Evolutionary conservation across 2,888 invertebrate genomes (phyloP).

Genomic region (Amphipyra tragopoginis): DNA sequence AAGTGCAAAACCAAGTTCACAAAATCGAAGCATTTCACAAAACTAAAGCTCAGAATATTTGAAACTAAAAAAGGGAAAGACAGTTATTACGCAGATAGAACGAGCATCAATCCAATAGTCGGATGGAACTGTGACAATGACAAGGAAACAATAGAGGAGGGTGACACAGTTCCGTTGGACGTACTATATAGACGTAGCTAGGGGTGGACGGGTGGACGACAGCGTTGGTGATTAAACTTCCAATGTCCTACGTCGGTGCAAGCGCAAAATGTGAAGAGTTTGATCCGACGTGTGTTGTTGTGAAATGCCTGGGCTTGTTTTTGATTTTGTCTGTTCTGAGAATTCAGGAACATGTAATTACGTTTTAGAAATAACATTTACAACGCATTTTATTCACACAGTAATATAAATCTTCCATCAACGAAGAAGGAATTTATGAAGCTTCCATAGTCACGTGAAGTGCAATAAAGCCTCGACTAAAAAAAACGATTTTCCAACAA

Average conservation of each 20-base stretch:
- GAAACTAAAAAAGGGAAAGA: constrained; percentile 17
- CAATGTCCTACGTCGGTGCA: constrained; percentile 29
- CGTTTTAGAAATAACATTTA: too few relatives aligned
- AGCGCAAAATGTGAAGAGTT: constrained; percentile 36
- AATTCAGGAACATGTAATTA: not conserved
- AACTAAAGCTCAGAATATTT: not conserved
- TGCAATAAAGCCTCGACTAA: too few relatives aligned
- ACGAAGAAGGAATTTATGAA: too few relatives aligned
- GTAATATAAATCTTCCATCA: too few relatives aligned
- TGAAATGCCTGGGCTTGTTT: constrained; percentile 7
- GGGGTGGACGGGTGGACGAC: constrained; percentile 15
- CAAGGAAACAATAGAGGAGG: constrained; percentile 50
- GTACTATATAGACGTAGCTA: constrained; percentile 28
- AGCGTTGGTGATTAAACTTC: constrained; percentile 45
- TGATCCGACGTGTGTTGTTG: constrained; percentile 5
- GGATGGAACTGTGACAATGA: constrained; percentile 48
- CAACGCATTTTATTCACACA: too few relatives aligned
- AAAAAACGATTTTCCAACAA: too few relatives aligned
- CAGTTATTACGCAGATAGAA: constrained; percentile 31
- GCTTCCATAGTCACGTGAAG: too few relatives aligned
- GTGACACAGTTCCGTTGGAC: constrained; percentile 48
- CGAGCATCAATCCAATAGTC: constrained; percentile 55
- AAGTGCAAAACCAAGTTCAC: too few relatives aligned
- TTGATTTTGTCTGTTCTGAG: not conserved
- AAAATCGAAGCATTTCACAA: not conserved